phyloP scores from a whole-genome alignment of 2,113 vertebrate species.

The Aptenodytes forsteri region DNA sequence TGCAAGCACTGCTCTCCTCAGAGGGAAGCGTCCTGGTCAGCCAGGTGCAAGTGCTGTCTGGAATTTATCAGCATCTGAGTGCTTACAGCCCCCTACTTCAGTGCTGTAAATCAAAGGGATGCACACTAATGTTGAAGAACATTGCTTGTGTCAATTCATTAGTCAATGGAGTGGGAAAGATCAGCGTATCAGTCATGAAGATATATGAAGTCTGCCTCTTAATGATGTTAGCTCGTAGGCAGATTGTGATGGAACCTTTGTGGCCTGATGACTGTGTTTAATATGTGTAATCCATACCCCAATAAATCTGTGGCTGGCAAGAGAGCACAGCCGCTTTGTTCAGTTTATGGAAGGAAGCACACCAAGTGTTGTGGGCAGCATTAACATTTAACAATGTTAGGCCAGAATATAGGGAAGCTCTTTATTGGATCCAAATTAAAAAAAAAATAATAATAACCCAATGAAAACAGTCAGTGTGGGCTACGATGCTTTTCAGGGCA shows the following conservation, averaged over 20 bases:
- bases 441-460: conserved; percentile 6
- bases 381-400: conserved; percentile 9
- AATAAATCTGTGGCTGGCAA: conserved; percentile 58
- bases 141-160: conserved; percentile 45
- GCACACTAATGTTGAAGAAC: background rate
- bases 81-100: background rate
- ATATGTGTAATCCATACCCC: conserved; percentile 49
- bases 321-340: conserved; percentile 4
- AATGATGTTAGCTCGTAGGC: conserved; percentile 61
- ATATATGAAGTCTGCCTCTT: conserved; percentile 60
- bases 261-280: conserved; percentile 56
- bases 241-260: conserved; percentile 47
- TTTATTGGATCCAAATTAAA: background rate
- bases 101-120: conserved; percentile 38
- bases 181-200: conserved; percentile 39
- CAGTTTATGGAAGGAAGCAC: background rate
- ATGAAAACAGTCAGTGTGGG: background rate
- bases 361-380: background rate
- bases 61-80: conserved; percentile 5
- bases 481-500: background rate
- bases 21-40: background rate
- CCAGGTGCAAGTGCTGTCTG: background rate
- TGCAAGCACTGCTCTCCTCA: background rate
- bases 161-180: conserved; percentile 55
- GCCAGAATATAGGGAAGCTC: background rate